Evolutionary conservation across 2,113 vertebrate species (phyloP).

Genomic region (Crotalus viridis): DNA sequence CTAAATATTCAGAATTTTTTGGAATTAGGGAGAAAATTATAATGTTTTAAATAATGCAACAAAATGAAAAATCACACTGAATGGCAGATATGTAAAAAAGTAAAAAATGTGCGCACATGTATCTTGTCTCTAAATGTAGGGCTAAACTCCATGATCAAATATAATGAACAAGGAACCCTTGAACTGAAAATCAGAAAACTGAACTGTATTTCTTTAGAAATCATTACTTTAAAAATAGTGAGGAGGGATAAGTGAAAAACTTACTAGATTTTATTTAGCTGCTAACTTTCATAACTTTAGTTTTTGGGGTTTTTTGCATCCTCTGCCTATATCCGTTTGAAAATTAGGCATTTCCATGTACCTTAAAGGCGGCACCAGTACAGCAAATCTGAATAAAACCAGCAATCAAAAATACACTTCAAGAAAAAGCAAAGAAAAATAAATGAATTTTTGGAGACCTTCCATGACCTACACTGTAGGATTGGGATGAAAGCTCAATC

Average conservation of each 20-base stretch:
- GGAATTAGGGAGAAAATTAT: neutral
- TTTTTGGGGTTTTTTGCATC: neutral
- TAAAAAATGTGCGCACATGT: neutral
- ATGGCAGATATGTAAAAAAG: neutral
- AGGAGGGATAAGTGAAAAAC: neutral
- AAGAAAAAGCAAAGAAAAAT: neutral
- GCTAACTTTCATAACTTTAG: neutral
- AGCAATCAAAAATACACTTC: neutral
- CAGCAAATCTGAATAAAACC: neutral
- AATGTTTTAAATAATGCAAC: neutral
- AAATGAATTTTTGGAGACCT: neutral
- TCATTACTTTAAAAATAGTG: neutral
- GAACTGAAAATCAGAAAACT: neutral
- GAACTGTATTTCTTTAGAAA: neutral
- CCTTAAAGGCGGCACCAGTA: neutral
- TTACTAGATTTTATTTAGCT: neutral
- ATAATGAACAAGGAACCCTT: neutral
- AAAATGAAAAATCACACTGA: neutral
- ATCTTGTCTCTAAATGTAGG: neutral
- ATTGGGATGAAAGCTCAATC: neutral
- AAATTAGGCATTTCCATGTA: neutral
- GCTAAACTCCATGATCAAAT: neutral
- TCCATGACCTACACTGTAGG: neutral
- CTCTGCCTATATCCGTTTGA: neutral
- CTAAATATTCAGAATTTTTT: neutral